These are phyloP conservation scores for Trisateles emortualis DNA, from an alignment of 2,888 invertebrate genomes.

Conservation along the genomic window DNA sequence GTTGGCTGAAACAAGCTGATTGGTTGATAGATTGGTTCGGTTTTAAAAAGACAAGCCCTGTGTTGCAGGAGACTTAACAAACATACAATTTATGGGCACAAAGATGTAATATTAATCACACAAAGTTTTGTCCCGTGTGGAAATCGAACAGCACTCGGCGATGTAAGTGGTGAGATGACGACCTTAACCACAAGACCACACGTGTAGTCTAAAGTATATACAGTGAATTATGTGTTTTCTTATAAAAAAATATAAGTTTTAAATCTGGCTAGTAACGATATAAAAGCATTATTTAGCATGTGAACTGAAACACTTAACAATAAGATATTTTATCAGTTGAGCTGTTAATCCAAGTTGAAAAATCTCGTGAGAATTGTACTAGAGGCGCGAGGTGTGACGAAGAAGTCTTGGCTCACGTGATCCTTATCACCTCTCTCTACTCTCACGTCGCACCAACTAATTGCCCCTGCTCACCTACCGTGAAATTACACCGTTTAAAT, in stretches of 20 bases:
- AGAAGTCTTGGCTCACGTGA: constrained; percentile 52
- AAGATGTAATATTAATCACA: no score
- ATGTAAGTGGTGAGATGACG: no score
- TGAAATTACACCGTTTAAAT: constrained; percentile 78
- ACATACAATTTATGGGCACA: no score
- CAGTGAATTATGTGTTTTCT: no score
- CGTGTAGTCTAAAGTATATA: no score
- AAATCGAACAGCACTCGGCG: no score
- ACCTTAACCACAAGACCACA: no score
- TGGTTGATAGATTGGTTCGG: no score
- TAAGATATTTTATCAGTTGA: constrained; percentile 39
- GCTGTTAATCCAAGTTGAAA: constrained; percentile 47
- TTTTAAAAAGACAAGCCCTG: no score
- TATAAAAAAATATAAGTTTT: not conserved
- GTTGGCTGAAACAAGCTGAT: no score
- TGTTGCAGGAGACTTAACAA: no score
- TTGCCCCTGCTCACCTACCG: constrained; percentile 71
- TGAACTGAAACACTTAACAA: constrained; percentile 35
- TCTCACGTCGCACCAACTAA: constrained; percentile 78
- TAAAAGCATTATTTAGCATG: constrained; percentile 15
- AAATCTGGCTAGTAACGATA: not conserved
- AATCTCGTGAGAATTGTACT: constrained; percentile 50
- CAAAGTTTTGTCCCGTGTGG: no score
- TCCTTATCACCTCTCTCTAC: constrained; percentile 62
- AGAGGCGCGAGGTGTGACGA: constrained; percentile 55